Conservation (phyloP, 2,113 vertebrate species). For the Oryctolagus cuniculus region DNA sequence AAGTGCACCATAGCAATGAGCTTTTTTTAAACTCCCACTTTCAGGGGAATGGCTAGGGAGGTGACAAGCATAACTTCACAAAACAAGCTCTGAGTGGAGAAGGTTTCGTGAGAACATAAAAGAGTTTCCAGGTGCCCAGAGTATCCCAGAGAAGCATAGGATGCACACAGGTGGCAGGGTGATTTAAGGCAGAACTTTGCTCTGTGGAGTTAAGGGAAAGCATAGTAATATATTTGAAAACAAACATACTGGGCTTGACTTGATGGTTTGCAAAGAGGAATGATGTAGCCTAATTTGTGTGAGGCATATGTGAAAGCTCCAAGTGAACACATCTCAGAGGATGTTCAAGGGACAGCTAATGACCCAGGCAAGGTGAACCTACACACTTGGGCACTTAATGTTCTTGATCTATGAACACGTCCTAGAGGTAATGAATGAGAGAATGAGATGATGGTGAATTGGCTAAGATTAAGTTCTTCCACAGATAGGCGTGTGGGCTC, state of each 20-base stretch:
- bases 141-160: not conserved
- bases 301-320: not conserved
- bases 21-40: not conserved
- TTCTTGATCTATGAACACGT: not conserved
- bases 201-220: not conserved
- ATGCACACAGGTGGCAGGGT: rapidly evolving
- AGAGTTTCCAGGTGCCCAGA: not conserved
- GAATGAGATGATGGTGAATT: not conserved
- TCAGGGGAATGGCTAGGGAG: not conserved
- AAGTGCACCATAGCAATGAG: too few species aligned
- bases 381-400: not conserved
- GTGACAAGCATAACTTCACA: not conserved
- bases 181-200: too few species aligned
- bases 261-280: not conserved
- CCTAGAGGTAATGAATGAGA: not conserved
- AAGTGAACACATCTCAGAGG: not conserved
- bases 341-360: not conserved
- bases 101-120: not conserved
- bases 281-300: not conserved
- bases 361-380: not conserved
- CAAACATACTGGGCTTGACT: not conserved
- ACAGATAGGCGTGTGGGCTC: not conserved
- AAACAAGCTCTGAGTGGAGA: not conserved
- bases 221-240: not conserved
- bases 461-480: not conserved